A percentile compares a stretch with the other conserved stretches of the same genome.
These are phyloP conservation scores for Agonopterix alstromeriana DNA, from an alignment of 2,888 invertebrate species.

Conservation along the genomic window DNA sequence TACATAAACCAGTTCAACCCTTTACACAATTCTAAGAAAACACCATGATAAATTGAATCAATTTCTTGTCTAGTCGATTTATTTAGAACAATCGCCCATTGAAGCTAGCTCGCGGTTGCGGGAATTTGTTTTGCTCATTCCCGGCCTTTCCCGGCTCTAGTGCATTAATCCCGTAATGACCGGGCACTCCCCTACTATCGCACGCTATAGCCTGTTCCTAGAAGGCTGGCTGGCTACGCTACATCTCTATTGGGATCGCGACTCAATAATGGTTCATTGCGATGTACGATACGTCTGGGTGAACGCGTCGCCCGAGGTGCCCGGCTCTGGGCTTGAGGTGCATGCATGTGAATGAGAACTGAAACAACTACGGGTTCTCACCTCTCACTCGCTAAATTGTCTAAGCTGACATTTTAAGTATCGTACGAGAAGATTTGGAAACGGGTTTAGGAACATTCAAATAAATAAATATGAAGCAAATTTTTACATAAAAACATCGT, in stretches of 20 bases:
- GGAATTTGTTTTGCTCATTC: slow-evolving; percentile 18
- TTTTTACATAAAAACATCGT: too few relatives aligned
- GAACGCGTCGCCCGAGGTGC: slow-evolving; percentile 48
- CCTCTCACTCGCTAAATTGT: not conserved
- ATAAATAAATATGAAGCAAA: too few relatives aligned
- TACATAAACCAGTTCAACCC: not conserved
- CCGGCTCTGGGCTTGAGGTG: slow-evolving; percentile 27
- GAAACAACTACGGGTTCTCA: slow-evolving; percentile 22
- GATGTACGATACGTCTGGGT: slow-evolving; percentile 47
- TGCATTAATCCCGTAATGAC: slow-evolving; percentile 37
- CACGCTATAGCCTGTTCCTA: slow-evolving; percentile 25
- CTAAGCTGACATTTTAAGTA: too few relatives aligned
- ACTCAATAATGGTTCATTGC: slow-evolving; percentile 46
- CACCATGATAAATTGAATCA: not conserved
- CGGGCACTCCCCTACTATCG: slow-evolving; percentile 49
- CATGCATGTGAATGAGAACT: slow-evolving; percentile 42
- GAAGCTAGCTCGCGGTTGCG: slow-evolving; percentile 10
- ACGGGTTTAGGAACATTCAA: too few relatives aligned
- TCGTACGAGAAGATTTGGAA: too few relatives aligned
- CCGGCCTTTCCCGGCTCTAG: slow-evolving; percentile 1
- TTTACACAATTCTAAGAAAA: not conserved
- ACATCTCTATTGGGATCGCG: slow-evolving; percentile 53
- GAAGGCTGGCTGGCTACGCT: slow-evolving; percentile 8
- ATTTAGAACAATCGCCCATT: slow-evolving; percentile 31
- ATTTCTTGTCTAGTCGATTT: slow-evolving; percentile 5